Evolutionary conservation across 23 tunicate genomes (phyloP).

Genomic region (Clavelina lepadiformis): DNA sequence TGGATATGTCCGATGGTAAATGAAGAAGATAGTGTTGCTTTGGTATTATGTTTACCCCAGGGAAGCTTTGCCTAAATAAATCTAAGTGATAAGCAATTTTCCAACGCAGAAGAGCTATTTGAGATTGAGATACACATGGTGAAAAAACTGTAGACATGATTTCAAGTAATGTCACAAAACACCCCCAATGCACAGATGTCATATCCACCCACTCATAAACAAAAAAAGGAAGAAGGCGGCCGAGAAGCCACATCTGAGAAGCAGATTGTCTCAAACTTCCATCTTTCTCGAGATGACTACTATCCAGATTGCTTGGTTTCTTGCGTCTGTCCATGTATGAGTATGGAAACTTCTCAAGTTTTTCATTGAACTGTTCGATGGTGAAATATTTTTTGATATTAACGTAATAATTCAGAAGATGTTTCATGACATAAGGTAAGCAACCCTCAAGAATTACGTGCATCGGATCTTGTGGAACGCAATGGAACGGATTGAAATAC

Average conservation of each 20-base stretch:
- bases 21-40: conserved; percentile 8
- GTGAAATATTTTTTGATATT: conserved; percentile 2
- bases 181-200: conserved; percentile 1
- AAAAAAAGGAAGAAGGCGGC: conserved; percentile 4
- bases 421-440: neutral
- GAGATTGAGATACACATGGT: neutral
- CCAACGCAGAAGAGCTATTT: neutral
- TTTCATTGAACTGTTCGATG: conserved; percentile 2
- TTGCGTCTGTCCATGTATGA: neutral
- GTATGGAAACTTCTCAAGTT: conserved; percentile 13
- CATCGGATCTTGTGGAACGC: too few relatives aligned
- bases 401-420: conserved; percentile 2
- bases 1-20: neutral
- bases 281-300: neutral
- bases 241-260: conserved; percentile 22
- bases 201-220: conserved; percentile 6
- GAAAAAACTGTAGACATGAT: conserved; percentile 2
- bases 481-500: too few relatives aligned
- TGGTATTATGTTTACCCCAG: conserved; percentile 5
- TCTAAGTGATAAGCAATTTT: neutral
- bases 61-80: neutral
- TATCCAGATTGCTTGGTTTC: conserved; percentile 5
- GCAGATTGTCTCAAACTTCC: conserved; percentile 13
- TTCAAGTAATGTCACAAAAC: conserved; percentile 1
- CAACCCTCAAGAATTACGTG: too few relatives aligned